phyloP scores from a whole-genome alignment of 2,113 vertebrate species.

The Sciurus niger region DNA sequence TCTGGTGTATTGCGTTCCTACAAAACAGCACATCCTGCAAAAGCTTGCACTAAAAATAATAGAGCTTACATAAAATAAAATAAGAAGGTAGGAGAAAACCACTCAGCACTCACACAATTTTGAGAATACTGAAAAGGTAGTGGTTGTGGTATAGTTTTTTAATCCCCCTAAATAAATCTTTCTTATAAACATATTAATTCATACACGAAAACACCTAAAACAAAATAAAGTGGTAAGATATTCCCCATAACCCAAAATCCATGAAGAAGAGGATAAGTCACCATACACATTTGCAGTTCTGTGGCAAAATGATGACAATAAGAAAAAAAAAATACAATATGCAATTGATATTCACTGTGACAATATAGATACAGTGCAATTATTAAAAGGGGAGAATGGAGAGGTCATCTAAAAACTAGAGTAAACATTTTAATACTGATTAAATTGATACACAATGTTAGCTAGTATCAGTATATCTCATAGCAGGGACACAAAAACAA shows the following conservation, averaged over 20 bases:
- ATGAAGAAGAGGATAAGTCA: neutral
- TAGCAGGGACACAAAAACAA: neutral
- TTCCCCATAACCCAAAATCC: neutral
- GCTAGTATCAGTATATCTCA: neutral
- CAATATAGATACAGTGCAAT: neutral
- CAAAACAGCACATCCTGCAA: conserved; percentile 4
- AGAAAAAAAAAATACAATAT: neutral
- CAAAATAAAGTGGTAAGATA: neutral
- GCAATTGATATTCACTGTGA: neutral
- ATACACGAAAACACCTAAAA: neutral
- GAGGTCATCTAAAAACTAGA: neutral
- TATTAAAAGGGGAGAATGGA: neutral
- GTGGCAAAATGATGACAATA: conserved; percentile 11
- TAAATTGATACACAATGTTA: neutral
- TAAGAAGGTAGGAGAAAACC: conserved; percentile 25
- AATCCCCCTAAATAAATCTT: conserved; percentile 20
- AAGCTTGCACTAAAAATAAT: conserved; percentile 47
- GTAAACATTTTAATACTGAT: neutral
- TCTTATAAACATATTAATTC: conserved; percentile 53
- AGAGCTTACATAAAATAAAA: conserved; percentile 47
- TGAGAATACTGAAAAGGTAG: neutral
- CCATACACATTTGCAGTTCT: neutral
- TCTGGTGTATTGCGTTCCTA: neutral
- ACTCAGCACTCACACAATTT: neutral
- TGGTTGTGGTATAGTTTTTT: neutral